A percentile compares a stretch with the other conserved stretches of the same genome.
phyloP scores from a whole-genome alignment of 2,797 vertebrate genomes.

The Rhabdomys pumilio region DNA sequence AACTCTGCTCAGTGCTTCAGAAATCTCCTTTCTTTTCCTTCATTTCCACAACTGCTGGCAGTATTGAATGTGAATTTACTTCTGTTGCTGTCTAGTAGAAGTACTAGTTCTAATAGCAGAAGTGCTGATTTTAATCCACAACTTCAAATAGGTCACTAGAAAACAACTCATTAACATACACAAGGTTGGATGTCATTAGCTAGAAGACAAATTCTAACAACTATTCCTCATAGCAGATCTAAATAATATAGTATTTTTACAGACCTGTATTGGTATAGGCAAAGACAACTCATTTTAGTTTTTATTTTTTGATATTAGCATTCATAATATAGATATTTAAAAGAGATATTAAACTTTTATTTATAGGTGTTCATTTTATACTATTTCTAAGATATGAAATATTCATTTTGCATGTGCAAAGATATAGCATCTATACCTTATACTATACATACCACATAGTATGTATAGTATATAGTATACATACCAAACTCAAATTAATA shows the following conservation, averaged over 20 bases:
- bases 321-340: not conserved
- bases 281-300: not conserved
- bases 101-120: not conserved
- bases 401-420: not conserved
- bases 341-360: not conserved
- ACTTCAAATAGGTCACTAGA: not conserved
- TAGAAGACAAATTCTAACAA: not conserved
- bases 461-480: not conserved
- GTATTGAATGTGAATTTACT: not conserved
- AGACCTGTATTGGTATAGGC: not conserved
- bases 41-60: not conserved
- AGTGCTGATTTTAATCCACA: constrained; percentile 5
- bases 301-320: not conserved
- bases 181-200: rapidly evolving
- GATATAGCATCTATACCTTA: not conserved
- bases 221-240: not conserved
- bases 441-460: not conserved
- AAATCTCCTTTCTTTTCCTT: not conserved
- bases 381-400: not conserved
- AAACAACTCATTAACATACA: not conserved
- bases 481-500: not conserved
- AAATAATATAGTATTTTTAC: not conserved
- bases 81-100: not conserved
- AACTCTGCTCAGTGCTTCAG: not conserved
- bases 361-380: not conserved